phyloP scores from a whole-genome alignment of 1,140 invertebrate genomes.

The Triops longicaudatus region DNA sequence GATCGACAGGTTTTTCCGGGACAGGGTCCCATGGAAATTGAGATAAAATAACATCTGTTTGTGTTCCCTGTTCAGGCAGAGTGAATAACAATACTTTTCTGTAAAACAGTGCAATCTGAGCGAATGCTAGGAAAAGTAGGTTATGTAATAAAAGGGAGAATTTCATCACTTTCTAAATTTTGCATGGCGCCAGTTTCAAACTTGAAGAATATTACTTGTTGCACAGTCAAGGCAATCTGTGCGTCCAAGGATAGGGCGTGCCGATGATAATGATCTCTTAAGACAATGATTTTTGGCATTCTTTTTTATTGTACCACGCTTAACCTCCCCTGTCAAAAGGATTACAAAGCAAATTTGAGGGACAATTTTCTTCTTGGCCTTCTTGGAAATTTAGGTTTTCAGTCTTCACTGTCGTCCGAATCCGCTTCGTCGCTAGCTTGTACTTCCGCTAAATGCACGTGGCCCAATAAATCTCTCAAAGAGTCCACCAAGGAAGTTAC shows the following conservation, averaged over 20 bases:
- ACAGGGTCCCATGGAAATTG: too few relatives aligned
- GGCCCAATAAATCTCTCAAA: constrained; percentile 60
- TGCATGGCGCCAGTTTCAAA: neutral
- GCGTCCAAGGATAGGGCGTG: neutral
- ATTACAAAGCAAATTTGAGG: neutral
- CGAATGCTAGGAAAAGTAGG: neutral
- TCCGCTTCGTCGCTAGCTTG: constrained; percentile 38
- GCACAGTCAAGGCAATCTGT: neutral
- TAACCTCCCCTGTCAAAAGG: neutral
- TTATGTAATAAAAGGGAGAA: neutral
- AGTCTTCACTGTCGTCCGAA: constrained; percentile 34
- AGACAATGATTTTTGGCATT: neutral
- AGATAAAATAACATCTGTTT: too few relatives aligned
- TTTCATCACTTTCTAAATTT: neutral
- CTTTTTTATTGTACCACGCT: neutral
- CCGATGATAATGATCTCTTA: neutral
- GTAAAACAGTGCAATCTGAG: too few relatives aligned
- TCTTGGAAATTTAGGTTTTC: neutral
- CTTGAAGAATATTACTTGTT: neutral
- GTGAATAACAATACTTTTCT: too few relatives aligned
- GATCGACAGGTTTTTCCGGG: too few relatives aligned
- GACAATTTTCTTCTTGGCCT: neutral
- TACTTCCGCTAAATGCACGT: constrained; percentile 49
- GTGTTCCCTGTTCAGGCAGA: too few relatives aligned
- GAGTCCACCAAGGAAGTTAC: constrained; percentile 57